Conservation (phyloP, 2,113 vertebrate species). For the Sylvia atricapilla region DNA sequence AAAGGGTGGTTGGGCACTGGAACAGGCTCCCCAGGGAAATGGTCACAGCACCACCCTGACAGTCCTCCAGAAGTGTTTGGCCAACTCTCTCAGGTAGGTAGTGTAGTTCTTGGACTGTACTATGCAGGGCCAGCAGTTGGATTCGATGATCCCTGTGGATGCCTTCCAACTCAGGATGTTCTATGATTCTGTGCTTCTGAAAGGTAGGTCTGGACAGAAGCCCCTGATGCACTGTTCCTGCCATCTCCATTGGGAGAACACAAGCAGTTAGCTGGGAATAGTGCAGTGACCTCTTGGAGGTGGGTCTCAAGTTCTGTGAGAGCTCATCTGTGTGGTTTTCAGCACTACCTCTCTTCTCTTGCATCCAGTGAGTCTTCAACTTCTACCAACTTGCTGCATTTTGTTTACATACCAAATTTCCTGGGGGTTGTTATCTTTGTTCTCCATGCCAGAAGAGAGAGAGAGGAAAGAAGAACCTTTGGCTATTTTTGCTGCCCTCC, state of each 20-base stretch:
- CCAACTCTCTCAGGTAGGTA: background rate
- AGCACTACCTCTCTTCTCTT: background rate
- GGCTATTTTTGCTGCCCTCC: background rate
- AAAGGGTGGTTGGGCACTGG: background rate
- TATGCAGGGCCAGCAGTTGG: background rate
- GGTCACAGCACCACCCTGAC: background rate
- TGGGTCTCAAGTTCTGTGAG: background rate
- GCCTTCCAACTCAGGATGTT: background rate
- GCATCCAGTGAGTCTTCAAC: background rate
- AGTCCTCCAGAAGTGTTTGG: background rate
- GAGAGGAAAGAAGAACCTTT: background rate
- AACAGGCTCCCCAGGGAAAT: background rate
- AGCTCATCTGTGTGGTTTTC: background rate
- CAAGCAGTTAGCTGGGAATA: background rate
- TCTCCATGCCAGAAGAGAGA: background rate
- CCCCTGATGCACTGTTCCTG: rapidly evolving
- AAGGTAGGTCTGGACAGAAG: background rate
- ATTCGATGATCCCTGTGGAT: background rate
- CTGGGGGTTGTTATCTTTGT: background rate
- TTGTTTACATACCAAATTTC: background rate
- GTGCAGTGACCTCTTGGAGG: background rate
- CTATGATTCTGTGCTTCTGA: background rate
- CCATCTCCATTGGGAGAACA: background rate
- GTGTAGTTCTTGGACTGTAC: background rate
- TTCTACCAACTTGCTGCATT: background rate